Evolutionary conservation across 2,797 vertebrate species (phyloP).

Genomic region (Podarcis siculus): DNA sequence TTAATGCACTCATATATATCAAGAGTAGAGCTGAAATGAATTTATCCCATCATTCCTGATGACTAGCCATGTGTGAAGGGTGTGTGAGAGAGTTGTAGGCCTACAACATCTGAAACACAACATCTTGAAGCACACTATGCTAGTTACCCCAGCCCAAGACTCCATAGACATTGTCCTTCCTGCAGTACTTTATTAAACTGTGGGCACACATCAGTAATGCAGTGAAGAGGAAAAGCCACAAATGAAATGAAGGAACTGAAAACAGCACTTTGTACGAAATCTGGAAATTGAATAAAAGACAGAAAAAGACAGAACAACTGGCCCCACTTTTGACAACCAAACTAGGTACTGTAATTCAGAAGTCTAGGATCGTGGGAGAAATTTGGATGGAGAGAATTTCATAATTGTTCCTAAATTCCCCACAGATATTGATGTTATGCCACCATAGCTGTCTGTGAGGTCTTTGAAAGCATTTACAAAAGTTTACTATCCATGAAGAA

Average conservation of each 20-base stretch:
- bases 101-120: too few species aligned
- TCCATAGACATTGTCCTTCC: neutral
- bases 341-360: neutral
- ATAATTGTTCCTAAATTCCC: too few species aligned
- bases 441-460: neutral
- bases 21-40: too few species aligned
- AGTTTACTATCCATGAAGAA: neutral
- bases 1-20: neutral
- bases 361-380: neutral
- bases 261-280: neutral
- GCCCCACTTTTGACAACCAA: neutral
- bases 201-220: neutral
- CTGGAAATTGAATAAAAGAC: neutral
- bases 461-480: neutral
- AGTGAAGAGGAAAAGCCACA: neutral
- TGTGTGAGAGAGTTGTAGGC: too few species aligned
- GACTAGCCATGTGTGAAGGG: too few species aligned
- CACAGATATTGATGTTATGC: neutral
- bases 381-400: neutral
- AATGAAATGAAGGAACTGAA: neutral
- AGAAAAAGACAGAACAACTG: neutral
- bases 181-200: neutral
- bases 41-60: too few species aligned
- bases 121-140: too few species aligned
- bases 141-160: neutral